Evolutionary conservation across 2,888 invertebrate genomes (phyloP).

Genomic region (Ormyrus thymus): DNA sequence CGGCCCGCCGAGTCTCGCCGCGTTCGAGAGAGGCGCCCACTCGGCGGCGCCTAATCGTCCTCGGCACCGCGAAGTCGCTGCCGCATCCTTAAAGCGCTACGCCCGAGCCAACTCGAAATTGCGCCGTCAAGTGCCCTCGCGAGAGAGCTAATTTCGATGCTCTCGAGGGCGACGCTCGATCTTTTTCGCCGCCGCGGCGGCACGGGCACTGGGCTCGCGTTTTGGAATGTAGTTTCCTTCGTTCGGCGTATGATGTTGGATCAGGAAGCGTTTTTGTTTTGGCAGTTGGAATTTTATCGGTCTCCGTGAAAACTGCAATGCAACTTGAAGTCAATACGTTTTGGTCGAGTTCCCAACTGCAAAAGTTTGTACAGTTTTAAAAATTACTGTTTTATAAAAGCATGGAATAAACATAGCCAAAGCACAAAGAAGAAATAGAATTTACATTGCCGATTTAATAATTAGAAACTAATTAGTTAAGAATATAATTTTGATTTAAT

Average conservation of each 20-base stretch:
- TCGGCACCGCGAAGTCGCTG: constrained; percentile 2
- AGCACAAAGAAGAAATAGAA: too few species aligned
- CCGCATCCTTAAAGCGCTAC: constrained; percentile 23
- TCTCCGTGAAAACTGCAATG: background rate
- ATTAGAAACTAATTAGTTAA: too few species aligned
- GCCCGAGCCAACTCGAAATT: too few species aligned
- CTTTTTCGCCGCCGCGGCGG: background rate
- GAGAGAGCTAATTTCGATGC: background rate
- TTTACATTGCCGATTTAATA: too few species aligned
- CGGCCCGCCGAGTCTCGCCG: constrained; percentile 18
- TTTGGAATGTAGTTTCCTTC: background rate
- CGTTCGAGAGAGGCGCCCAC: constrained; percentile 4
- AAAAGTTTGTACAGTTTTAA: too few species aligned
- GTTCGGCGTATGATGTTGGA: background rate
- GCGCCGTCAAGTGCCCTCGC: too few species aligned
- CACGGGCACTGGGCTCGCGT: background rate
- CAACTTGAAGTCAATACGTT: background rate
- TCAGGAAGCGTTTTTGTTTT: background rate
- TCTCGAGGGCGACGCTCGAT: too few species aligned
- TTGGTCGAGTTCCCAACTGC: too few species aligned
- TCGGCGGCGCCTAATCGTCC: constrained; percentile 37
- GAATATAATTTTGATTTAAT: too few species aligned
- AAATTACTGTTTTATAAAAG: too few species aligned
- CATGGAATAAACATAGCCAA: too few species aligned
- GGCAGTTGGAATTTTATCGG: background rate